phyloP scores from a whole-genome alignment of 1,140 invertebrate species.

The Drosophila nebulosa region DNA sequence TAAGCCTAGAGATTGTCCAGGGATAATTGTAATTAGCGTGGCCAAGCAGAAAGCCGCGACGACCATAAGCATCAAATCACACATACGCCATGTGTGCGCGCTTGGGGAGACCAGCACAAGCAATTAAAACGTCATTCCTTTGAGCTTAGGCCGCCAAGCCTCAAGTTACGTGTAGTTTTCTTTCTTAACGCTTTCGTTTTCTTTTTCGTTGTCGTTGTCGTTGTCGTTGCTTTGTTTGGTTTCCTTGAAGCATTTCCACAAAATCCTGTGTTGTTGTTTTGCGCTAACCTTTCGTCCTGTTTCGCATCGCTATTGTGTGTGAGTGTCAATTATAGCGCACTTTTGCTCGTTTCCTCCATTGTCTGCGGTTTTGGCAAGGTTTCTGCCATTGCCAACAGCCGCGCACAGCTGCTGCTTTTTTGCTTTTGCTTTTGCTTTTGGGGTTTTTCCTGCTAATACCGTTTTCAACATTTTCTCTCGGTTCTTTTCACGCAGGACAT shows the following conservation, averaged over 20 bases:
- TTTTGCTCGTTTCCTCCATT: constrained; percentile 11
- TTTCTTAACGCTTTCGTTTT: background rate
- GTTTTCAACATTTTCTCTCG: background rate
- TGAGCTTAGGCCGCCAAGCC: constrained; percentile 8
- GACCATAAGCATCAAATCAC: background rate
- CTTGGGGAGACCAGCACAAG: constrained; percentile 18
- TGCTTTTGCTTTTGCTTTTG: no score
- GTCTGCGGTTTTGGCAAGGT: constrained; percentile 23
- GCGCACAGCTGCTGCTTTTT: no score
- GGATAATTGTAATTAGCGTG: constrained; percentile 52
- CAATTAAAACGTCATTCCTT: constrained; percentile 40
- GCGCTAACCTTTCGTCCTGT: constrained; percentile 7
- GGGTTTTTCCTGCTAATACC: constrained; percentile 40
- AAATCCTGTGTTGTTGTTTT: constrained; percentile 26
- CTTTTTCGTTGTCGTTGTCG: constrained; percentile 3
- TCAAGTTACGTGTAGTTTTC: background rate
- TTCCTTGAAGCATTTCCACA: background rate
- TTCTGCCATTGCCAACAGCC: background rate
- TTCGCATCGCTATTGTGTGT: constrained; percentile 37
- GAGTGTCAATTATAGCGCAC: constrained; percentile 62
- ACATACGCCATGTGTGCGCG: background rate
- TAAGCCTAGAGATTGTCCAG: constrained; percentile 67
- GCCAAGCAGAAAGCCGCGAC: background rate
- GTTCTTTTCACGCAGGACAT: constrained; percentile 84
- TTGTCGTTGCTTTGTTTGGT: no score